Conservation (phyloP, 1,140 invertebrate species). For the Zaprionus capensis region DNA sequence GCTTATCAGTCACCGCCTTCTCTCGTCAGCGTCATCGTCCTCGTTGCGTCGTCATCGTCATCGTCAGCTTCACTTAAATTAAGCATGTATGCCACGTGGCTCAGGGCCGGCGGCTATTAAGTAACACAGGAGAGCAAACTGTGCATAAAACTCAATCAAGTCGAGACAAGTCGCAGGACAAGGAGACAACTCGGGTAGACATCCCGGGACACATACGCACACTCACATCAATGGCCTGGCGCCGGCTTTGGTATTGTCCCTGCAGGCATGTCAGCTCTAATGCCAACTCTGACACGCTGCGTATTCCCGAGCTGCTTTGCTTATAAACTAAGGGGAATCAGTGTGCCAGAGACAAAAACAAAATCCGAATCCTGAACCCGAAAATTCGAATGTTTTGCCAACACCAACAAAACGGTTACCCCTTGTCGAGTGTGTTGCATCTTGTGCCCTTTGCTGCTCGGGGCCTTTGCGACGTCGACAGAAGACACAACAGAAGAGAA, state of each 20-base stretch:
- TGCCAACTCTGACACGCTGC: slow-evolving; percentile 74
- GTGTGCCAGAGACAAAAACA: slow-evolving; percentile 54
- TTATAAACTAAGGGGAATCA: slow-evolving; percentile 49
- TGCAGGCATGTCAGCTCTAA: slow-evolving; percentile 79
- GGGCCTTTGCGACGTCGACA: slow-evolving; percentile 48
- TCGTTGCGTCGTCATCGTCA: slow-evolving; percentile 7
- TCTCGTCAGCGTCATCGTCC: background rate
- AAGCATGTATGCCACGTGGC: slow-evolving; percentile 74
- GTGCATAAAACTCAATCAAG: slow-evolving; percentile 82
- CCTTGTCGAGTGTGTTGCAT: slow-evolving; percentile 31
- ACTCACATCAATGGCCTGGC: slow-evolving; percentile 64
- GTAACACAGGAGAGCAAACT: slow-evolving; percentile 68
- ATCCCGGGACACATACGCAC: background rate
- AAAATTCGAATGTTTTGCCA: slow-evolving; percentile 65
- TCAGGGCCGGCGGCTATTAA: slow-evolving; percentile 68
- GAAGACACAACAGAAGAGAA: slow-evolving; percentile 24
- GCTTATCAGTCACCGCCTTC: slow-evolving; percentile 1
- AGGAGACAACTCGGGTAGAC: slow-evolving; percentile 1
- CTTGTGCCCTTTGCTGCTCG: slow-evolving; percentile 66
- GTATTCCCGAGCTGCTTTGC: slow-evolving; percentile 51
- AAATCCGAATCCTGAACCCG: slow-evolving; percentile 24
- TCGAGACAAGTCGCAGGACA: slow-evolving; percentile 54
- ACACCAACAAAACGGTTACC: slow-evolving; percentile 18
- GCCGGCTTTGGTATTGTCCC: slow-evolving; percentile 54
- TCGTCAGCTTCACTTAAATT: slow-evolving; percentile 61